phyloP scores from a whole-genome alignment of 2,113 vertebrate species.

The Bungarus multicinctus region DNA sequence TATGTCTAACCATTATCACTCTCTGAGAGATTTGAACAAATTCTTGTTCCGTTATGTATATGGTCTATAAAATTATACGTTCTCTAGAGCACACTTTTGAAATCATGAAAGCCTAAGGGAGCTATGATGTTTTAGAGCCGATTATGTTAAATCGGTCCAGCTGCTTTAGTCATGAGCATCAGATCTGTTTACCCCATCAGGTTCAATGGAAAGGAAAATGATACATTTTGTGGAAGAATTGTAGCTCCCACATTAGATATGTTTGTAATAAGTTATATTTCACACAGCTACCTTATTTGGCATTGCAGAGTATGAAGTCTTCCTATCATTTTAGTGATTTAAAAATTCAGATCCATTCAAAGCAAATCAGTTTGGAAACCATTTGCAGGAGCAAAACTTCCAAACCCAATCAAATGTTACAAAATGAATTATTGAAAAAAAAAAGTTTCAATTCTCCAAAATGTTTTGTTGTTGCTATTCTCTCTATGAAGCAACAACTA shows the following conservation, averaged over 20 bases:
- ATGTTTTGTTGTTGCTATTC: slow-evolving; percentile 54
- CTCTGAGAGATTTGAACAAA: slow-evolving; percentile 36
- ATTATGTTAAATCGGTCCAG: slow-evolving; percentile 25
- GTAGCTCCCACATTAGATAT: slow-evolving; percentile 35
- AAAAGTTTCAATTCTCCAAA: slow-evolving; percentile 60
- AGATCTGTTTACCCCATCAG: slow-evolving; percentile 18
- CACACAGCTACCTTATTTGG: slow-evolving; percentile 43
- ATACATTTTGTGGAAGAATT: slow-evolving; percentile 41
- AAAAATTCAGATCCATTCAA: slow-evolving; percentile 57
- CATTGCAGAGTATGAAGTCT: slow-evolving; percentile 49
- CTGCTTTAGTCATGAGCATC: slow-evolving; percentile 31
- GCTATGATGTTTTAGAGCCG: neutral
- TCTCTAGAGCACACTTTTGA: slow-evolving; percentile 37
- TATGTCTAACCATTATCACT: slow-evolving; percentile 16
- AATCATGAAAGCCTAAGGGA: slow-evolving; percentile 38
- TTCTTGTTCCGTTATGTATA: slow-evolving; percentile 34
- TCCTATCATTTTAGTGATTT: slow-evolving; percentile 61
- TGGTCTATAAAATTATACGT: slow-evolving; percentile 47
- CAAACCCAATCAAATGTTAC: slow-evolving; percentile 61
- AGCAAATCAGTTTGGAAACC: slow-evolving; percentile 56
- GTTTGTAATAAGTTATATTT: slow-evolving; percentile 49
- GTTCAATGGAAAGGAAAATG: slow-evolving; percentile 49
- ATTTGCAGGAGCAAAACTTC: slow-evolving; percentile 57
- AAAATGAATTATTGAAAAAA: slow-evolving; percentile 65
- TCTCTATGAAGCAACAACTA: slow-evolving; percentile 32